These are phyloP conservation scores for Zaprionus gabonicus DNA, from an alignment of 1,140 invertebrate genomes.

Conservation along the genomic window DNA sequence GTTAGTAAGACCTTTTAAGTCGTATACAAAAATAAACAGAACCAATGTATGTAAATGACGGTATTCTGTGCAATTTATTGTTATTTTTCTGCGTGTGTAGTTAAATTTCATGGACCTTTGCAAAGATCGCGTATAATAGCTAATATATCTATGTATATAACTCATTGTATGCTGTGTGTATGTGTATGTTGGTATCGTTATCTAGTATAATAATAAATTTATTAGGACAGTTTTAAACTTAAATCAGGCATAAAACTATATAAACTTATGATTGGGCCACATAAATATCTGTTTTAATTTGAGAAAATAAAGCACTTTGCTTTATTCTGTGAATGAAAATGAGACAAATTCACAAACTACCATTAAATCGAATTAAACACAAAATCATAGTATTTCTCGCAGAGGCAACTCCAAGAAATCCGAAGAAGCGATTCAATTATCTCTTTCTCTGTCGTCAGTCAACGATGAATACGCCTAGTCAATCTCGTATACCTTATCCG, in stretches of 20 bases:
- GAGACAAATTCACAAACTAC: conserved; percentile 31
- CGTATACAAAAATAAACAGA: neutral
- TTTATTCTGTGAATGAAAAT: conserved; percentile 22
- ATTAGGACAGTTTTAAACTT: conserved; percentile 72
- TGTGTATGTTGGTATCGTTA: conserved; percentile 41
- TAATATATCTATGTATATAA: conserved; percentile 57
- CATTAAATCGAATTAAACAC: conserved; percentile 30
- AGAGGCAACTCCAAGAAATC: conserved; percentile 19
- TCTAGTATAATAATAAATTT: conserved; percentile 61
- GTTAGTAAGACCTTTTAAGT: neutral
- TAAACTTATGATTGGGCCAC: conserved; percentile 55
- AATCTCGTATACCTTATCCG: conserved; percentile 82
- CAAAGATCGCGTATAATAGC: conserved; percentile 59
- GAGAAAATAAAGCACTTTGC: conserved; percentile 19
- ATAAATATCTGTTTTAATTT: conserved; percentile 28
- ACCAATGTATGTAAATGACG: conserved; percentile 23
- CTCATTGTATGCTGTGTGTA: conserved; percentile 38
- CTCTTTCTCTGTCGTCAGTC: conserved; percentile 11
- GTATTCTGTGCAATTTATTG: conserved; percentile 76
- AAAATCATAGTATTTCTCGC: conserved; percentile 22
- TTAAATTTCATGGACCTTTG: conserved; percentile 40
- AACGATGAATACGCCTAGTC: conserved; percentile 48
- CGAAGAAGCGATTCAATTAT: conserved; percentile 8
- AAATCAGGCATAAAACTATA: conserved; percentile 49
- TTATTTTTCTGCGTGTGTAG: conserved; percentile 62